A percentile compares a stretch with the other conserved stretches of the same genome.
phyloP scores from a whole-genome alignment of 2,888 invertebrate species.

The Eupithecia inturbata region DNA sequence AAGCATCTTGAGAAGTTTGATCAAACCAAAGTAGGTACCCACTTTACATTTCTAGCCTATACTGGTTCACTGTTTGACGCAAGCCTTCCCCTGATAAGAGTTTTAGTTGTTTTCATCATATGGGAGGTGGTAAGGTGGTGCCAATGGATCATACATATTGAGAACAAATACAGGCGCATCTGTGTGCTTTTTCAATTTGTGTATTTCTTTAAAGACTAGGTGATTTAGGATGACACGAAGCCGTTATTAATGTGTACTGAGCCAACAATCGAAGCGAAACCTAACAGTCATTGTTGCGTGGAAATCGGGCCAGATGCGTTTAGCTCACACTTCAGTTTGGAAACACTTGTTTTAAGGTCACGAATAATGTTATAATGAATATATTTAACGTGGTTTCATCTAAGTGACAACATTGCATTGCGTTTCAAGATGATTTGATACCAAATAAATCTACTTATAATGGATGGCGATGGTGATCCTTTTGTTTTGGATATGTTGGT shows the following conservation, averaged over 20 bases:
- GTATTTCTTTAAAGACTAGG: not conserved
- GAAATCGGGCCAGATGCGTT: conserved; percentile 51
- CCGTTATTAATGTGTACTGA: conserved; percentile 43
- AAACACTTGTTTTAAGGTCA: conserved; percentile 30
- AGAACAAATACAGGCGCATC: not conserved
- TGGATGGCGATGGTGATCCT: not conserved
- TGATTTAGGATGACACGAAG: conserved; percentile 16
- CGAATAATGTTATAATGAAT: not conserved
- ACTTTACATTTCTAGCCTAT: not conserved
- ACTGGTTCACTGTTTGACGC: not conserved
- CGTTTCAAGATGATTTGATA: not conserved
- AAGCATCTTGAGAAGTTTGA: conserved; percentile 24
- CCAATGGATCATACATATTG: not conserved
- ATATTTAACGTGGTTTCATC: not conserved
- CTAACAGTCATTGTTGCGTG: conserved; percentile 57
- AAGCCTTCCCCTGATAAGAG: not conserved
- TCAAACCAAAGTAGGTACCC: not conserved
- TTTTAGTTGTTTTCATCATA: not conserved
- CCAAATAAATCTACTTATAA: not conserved
- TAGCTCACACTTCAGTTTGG: conserved; percentile 42
- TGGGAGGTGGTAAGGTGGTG: not conserved
- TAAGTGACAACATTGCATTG: not conserved
- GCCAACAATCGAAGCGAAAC: conserved; percentile 54
- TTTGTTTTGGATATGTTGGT: conserved; percentile 7
- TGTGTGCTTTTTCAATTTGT: conserved; percentile 13